phyloP scores from a whole-genome alignment of 2,888 invertebrate species.

The Diogma glabrata region DNA sequence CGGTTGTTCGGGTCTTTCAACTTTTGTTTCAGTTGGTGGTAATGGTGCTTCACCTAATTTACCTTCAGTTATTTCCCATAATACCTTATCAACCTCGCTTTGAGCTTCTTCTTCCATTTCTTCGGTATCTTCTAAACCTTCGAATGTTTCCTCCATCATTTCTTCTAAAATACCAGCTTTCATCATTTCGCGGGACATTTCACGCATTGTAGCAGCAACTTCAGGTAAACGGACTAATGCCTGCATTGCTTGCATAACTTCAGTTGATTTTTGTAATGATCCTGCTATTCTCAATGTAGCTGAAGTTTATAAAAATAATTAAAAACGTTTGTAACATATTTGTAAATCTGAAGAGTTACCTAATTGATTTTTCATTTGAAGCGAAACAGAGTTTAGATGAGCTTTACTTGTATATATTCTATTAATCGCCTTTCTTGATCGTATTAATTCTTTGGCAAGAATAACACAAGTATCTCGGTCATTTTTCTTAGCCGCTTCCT shows the following conservation, averaged over 20 bases:
- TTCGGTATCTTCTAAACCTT: conserved; percentile 81
- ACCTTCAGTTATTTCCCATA: conserved; percentile 85
- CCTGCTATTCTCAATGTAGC: conserved; percentile 92
- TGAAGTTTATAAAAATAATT: conserved; percentile 28
- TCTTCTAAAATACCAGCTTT: conserved; percentile 97
- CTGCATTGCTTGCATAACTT: conserved; percentile 99
- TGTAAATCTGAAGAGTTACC: conserved; percentile 51
- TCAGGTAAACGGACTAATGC: conserved; percentile 81
- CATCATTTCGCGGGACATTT: conserved; percentile 99
- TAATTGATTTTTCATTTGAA: conserved; percentile 97
- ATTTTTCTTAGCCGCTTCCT: conserved; percentile 90
- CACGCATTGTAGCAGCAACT: conserved; percentile 91
- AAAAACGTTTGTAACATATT: conserved; percentile 3
- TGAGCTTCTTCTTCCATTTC: conserved; percentile 95
- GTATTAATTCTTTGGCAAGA: conserved; percentile 84
- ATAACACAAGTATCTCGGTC: conserved; percentile 90
- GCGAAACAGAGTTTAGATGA: conserved; percentile 88
- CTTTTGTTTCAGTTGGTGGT: conserved; percentile 50
- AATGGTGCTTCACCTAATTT: conserved; percentile 85
- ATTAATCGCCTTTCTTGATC: conserved; percentile 75
- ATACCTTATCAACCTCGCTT: conserved; percentile 82
- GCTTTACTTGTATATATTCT: conserved; percentile 95
- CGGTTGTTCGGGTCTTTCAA: conserved; percentile 35
- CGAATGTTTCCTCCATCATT: conserved; percentile 97
- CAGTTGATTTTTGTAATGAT: conserved; percentile 86